Conservation (phyloP, 1,140 invertebrate genomes). For the Diachasma alloeum region DNA sequence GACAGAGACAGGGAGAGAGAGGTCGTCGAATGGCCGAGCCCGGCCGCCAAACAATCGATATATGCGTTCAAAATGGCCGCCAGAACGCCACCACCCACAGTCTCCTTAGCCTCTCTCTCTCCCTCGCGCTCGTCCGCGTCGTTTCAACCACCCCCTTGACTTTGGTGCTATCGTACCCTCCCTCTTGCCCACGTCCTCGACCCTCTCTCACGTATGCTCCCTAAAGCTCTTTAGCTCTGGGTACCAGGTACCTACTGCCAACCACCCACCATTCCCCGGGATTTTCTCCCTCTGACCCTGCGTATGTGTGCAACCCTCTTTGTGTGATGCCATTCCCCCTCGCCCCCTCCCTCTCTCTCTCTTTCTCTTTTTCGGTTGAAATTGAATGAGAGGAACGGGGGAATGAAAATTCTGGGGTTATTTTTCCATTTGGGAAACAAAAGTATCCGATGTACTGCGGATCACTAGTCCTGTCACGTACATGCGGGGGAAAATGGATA, state of each 20-base stretch:
- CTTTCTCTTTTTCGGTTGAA: background rate
- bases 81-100: constrained; percentile 61
- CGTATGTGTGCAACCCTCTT: background rate
- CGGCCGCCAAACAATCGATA: constrained; percentile 68
- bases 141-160: constrained; percentile 22
- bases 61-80: constrained; percentile 68
- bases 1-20: constrained; percentile 18
- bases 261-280: constrained; percentile 8
- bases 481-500: too few species aligned
- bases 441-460: background rate
- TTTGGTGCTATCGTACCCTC: constrained; percentile 18
- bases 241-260: constrained; percentile 7
- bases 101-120: constrained; percentile 29
- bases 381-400: background rate
- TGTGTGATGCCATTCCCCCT: background rate
- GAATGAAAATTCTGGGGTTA: background rate
- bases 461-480: too few species aligned
- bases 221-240: constrained; percentile 62
- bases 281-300: background rate
- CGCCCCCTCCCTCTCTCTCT: background rate
- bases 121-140: constrained; percentile 31
- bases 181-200: constrained; percentile 35
- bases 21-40: constrained; percentile 62
- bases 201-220: constrained; percentile 63
- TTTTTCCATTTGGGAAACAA: background rate